Evolutionary conservation across 2,113 vertebrate species (phyloP), one percentile per base, ranked within the genome.

Genomic region (Platichthys flesus): DNA sequence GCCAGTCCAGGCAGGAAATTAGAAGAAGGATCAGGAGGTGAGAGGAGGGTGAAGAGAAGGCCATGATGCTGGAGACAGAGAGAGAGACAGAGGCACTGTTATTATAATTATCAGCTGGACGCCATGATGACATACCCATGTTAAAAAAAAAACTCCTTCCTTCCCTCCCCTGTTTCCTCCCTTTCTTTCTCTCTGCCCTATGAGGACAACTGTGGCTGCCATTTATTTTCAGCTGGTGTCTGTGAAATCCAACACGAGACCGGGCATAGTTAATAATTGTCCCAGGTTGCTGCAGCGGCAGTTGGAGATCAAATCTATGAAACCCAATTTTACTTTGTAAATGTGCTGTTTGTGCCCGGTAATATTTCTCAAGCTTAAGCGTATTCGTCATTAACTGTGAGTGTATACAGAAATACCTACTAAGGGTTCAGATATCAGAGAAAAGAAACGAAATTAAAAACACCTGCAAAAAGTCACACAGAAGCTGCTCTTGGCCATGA

Each of bases 31-130:
- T 63, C 62, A 90, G 78, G 54, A 90, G 78, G 52, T 10, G 59
- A 67, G 71, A 64, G 40, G 71, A 67, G 40, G 24, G 61, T 3
- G 61, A 76, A 1, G 59, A 74, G 51, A 69, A 55, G 20, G 84
- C 69, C 91, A 93, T 93, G 88, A 81, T 76, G 81, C 91, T 92
- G 80, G 70, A 76, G 52, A 85, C 61, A 70, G 62, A 52, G 40
- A 70, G 37, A 64, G 67, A 47, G 71, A 71, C 64, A 62, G 51
- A 78, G 77, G 76, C 35, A 72, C 52, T 54, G 70, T 45, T 60
- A 81, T 68, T 73, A 73, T 74, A 81, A 84, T 84, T 82, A 89
- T 75, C 73, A 81, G 71, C 16, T 70, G 55, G 55, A 83, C 74
- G 64, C 69, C 71, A 84, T 72, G 45, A 71, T 87, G 81, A 66